Evolutionary conservation across 2,113 vertebrate species (phyloP).

Genomic region (Gobiocypris rarus): DNA sequence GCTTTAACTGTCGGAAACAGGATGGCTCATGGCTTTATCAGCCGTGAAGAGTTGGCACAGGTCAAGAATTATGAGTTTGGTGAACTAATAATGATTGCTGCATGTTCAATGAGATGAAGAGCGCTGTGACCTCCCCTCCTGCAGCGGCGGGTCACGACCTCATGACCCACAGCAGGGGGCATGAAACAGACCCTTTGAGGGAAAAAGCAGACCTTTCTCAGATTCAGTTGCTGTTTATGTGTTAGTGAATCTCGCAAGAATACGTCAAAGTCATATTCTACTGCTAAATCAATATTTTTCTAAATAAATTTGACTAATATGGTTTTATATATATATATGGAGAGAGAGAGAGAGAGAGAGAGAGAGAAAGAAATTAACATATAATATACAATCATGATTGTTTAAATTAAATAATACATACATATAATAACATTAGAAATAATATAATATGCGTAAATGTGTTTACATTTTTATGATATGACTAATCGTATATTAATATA

Average conservation of each 20-base stretch:
- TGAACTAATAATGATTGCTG: constrained; percentile 11
- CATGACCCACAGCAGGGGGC: constrained; percentile 6
- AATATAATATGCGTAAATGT: no score
- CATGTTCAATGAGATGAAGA: background rate
- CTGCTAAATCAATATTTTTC: background rate
- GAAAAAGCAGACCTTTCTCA: background rate
- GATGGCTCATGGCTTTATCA: background rate
- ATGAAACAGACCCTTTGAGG: background rate
- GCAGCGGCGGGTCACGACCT: background rate
- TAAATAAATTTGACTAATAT: background rate
- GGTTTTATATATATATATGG: background rate
- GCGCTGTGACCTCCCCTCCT: background rate
- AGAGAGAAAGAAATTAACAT: no score
- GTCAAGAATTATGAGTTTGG: background rate
- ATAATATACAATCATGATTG: no score
- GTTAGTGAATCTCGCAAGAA: background rate
- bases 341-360: background rate
- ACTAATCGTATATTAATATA: background rate
- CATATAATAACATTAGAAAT: background rate
- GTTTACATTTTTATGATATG: background rate
- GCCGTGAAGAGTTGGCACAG: background rate
- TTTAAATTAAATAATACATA: background rate
- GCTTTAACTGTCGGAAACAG: background rate
- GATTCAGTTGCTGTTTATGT: background rate
- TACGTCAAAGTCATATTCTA: background rate